Base-by-base conservation (phyloP, 2,797 vertebrate genomes). In the Cuniculus paca region DNA sequence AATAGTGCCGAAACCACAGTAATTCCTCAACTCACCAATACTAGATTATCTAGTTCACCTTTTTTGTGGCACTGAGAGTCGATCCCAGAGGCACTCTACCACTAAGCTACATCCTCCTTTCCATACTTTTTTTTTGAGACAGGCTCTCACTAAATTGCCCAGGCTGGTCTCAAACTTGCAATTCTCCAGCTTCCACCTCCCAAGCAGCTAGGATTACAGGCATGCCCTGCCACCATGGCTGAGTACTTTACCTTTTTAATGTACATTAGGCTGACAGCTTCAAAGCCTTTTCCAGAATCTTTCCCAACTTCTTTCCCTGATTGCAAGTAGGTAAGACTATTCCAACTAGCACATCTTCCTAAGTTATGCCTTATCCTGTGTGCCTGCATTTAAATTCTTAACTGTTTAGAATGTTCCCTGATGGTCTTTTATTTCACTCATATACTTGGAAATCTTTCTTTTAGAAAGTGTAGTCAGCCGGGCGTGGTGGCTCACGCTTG, bases 201-300 rank as follows among this genome's bases (percentile, higher is more conserved):
- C 75, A 78, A 78, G 48, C 48, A 78, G 20, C 54, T 48, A 45
- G 56, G 58, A 79, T 31, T 16, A 22, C 36, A 65, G 19, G 17
- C 17, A n/a, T 52, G 65, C n/a, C n/a, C n/a, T n/a, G n/a, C n/a
- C n/a, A n/a, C 19, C n/a, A 68, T n/a, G 20, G 61, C 54, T 58
- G 14, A 20, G 34, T 39, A 77, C 39, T 63, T 88, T 70, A 88
- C 24, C 48, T 82, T 88, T 93, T 91, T 34, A 87, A 95, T 54
- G 56, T 36, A 87, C 22, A 65, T 54, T 72, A 82, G 63, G 61
- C 54, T 79, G 42, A 89, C 36, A 45, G 58, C 52, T 95, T 96
- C 80, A 89, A 91, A 91, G 50, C 52, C 42, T 86, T 94, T 86
- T 94, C 19, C 52, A 94, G 70, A 96, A 89, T 91, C 86, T 85